phyloP scores from a whole-genome alignment of 64 coral and sea anemone genomes.

The Montipora foliosa region DNA sequence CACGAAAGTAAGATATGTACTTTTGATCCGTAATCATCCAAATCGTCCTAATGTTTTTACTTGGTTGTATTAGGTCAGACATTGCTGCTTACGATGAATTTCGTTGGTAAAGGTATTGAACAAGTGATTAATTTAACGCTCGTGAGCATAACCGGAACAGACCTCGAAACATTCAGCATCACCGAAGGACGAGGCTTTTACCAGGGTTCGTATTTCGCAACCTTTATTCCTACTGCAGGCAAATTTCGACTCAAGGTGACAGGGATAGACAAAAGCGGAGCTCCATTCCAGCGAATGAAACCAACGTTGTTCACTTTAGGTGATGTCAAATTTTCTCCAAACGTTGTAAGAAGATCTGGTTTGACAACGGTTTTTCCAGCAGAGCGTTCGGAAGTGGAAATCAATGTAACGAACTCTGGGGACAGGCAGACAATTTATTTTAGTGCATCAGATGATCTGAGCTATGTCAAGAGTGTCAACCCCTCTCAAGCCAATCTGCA shows the following conservation, averaged over 20 bases:
- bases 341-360: background rate
- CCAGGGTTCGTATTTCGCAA: slow-evolving; percentile 33
- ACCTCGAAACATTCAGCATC: slow-evolving; percentile 65
- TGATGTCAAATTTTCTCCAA: slow-evolving; percentile 49
- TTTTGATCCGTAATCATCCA: too few species aligned
- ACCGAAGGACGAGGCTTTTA: slow-evolving; percentile 56
- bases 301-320: slow-evolving; percentile 59
- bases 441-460: slow-evolving; percentile 55
- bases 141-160: slow-evolving; percentile 9
- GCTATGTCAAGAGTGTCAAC: slow-evolving; percentile 14
- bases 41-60: background rate
- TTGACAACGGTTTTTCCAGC: slow-evolving; percentile 34
- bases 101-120: slow-evolving; percentile 32
- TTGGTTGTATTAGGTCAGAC: background rate
- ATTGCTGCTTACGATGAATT: slow-evolving; percentile 34
- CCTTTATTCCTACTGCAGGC: slow-evolving; percentile 37
- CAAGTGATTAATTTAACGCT: slow-evolving; percentile 50
- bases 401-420: slow-evolving; percentile 50
- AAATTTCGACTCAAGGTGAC: slow-evolving; percentile 58
- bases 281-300: slow-evolving; percentile 36
- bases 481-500: background rate
- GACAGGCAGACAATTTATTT: slow-evolving; percentile 31
- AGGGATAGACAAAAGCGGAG: slow-evolving; percentile 38
- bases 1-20: too few species aligned
- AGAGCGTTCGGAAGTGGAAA: slow-evolving; percentile 22